phyloP scores from a whole-genome alignment of 2,888 invertebrate species.

The Plutella xylostella region DNA sequence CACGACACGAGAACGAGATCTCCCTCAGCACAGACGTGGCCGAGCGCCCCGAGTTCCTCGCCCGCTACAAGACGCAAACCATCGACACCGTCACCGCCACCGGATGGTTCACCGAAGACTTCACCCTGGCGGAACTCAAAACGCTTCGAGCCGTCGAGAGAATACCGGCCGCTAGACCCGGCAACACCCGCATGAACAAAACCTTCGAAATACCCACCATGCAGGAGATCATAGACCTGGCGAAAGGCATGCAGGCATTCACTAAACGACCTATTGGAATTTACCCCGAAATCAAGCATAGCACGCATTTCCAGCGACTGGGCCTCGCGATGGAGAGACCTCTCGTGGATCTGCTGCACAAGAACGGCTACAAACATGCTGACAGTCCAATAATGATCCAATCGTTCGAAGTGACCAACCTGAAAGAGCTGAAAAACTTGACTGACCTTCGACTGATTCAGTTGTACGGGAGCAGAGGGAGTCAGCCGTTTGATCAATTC shows the following conservation, averaged over 20 bases:
- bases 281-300: conserved; percentile 12
- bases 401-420: conserved; percentile 9
- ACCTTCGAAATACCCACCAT: conserved; percentile 9
- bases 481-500: conserved; percentile 8
- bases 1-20: conserved; percentile 11
- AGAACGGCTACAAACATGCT: conserved; percentile 6
- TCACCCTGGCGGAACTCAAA: conserved; percentile 8
- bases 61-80: conserved; percentile 1
- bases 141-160: conserved; percentile 8
- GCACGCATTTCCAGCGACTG: conserved; percentile 6
- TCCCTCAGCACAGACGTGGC: conserved; percentile 8
- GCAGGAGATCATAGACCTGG: conserved; percentile 10
- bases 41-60: conserved; percentile 7
- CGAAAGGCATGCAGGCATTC: conserved; percentile 9
- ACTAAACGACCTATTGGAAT: conserved; percentile 8
- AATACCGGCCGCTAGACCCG: conserved; percentile 8
- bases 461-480: conserved; percentile 3
- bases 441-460: conserved; percentile 7
- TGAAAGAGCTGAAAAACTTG: conserved; percentile 7
- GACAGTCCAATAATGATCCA: conserved; percentile 9
- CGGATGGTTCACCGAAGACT: conserved; percentile 13
- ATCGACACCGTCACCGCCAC: conserved; percentile 4
- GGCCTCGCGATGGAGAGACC: conserved; percentile 7
- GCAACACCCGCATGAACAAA: conserved; percentile 9
- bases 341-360: conserved; percentile 6